phyloP scores from a whole-genome alignment of 2,797 vertebrate genomes.

The Channa striata region DNA sequence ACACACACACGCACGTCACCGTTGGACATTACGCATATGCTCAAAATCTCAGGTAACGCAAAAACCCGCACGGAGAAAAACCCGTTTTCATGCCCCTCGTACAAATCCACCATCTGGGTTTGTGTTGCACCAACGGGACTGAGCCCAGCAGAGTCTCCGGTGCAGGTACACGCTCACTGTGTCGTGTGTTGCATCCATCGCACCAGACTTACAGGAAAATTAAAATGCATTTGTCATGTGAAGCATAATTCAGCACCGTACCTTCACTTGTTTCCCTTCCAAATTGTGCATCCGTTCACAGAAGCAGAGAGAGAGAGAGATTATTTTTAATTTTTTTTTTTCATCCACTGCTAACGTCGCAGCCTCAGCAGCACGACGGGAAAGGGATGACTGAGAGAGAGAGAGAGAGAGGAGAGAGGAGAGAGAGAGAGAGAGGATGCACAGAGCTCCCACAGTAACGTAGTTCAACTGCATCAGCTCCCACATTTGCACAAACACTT shows the following conservation, averaged over 20 bases:
- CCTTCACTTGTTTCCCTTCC: constrained; percentile 65
- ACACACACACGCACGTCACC: not conserved
- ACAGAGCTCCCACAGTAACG: constrained; percentile 63
- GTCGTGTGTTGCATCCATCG: constrained; percentile 39
- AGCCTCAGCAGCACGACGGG: constrained; percentile 72
- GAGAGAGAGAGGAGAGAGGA: constrained; percentile 33
- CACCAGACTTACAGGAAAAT: not conserved
- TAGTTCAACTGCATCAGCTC: constrained; percentile 65
- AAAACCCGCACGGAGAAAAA: constrained; percentile 8
- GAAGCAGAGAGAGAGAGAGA: constrained; percentile 54
- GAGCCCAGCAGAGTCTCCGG: constrained; percentile 49
- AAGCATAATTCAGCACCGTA: constrained; percentile 47
- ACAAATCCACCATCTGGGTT: constrained; percentile 44
- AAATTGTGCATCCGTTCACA: constrained; percentile 52
- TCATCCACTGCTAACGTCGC: constrained; percentile 71
- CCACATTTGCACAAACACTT: constrained; percentile 27
- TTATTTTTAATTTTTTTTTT: constrained; percentile 24
- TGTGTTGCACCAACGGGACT: constrained; percentile 72
- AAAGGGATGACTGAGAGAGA: constrained; percentile 65
- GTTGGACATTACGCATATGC: constrained; percentile 1
- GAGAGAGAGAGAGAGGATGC: constrained; percentile 45
- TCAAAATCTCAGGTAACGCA: not conserved
- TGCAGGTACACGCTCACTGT: constrained; percentile 67
- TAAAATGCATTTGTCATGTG: not conserved
- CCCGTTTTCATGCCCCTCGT: constrained; percentile 19